These are phyloP conservation scores for Stichodactyla mertensii DNA, from an alignment of 64 coral and sea anemone genomes.

Conservation along the genomic window DNA sequence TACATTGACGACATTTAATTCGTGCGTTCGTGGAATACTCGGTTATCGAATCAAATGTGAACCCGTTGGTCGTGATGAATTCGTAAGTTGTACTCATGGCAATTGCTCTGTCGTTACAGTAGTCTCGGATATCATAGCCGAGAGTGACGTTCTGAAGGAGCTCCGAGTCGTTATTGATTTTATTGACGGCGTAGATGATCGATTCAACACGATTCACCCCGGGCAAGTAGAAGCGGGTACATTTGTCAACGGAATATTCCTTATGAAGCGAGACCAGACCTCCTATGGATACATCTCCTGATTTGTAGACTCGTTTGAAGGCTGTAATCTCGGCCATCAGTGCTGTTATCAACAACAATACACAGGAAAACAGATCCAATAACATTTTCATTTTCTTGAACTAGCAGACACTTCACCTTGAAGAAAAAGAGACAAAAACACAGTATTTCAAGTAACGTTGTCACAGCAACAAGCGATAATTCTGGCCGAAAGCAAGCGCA, in stretches of 20 bases:
- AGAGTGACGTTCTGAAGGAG: conserved; percentile 36
- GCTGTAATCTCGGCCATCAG: background rate
- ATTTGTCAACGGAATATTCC: background rate
- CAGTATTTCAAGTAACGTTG: too few relatives aligned
- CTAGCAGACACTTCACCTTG: too few relatives aligned
- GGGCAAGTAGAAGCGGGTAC: conserved; percentile 11
- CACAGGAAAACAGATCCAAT: background rate
- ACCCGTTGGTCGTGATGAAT: conserved; percentile 28
- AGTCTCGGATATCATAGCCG: conserved; percentile 49
- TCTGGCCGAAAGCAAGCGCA: too few relatives aligned
- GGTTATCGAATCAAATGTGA: background rate
- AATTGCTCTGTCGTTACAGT: conserved; percentile 38
- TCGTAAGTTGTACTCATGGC: conserved; percentile 54
- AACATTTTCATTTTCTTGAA: too few relatives aligned
- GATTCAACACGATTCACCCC: conserved; percentile 49
- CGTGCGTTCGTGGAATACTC: background rate
- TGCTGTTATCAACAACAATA: background rate
- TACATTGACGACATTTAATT: background rate
- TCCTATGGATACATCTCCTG: conserved; percentile 38
- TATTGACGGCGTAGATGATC: conserved; percentile 21
- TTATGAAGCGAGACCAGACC: conserved; percentile 29
- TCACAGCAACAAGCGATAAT: too few relatives aligned
- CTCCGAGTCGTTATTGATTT: conserved; percentile 44
- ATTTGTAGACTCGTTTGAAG: conserved; percentile 32
- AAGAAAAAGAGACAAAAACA: too few relatives aligned